Base-by-base conservation (phyloP, 2,113 vertebrate genomes). In the Callipepla squamata region DNA sequence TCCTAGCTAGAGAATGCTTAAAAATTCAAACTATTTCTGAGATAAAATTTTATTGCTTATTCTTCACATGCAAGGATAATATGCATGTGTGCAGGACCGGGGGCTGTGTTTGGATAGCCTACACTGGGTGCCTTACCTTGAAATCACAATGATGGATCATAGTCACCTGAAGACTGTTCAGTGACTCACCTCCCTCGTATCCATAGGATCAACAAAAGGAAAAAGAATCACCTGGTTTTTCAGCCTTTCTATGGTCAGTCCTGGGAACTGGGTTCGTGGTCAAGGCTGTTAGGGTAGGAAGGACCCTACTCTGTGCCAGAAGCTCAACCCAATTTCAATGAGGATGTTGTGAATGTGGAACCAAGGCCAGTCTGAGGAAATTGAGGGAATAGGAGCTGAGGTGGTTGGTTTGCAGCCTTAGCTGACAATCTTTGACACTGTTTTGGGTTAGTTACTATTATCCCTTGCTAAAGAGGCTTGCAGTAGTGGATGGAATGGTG, bases 361-460 rank as follows among this genome's bases (percentile, higher is more conserved):
- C 40, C 40, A 40, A 40, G 40, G 40, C 40, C 40, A 40, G 40
- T 40, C 40, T 40, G 40, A 51, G 53, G 45, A 1, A 40, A 30
- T 40, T 63, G 58, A 38, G 25, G 26, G 28, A 44, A 26, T 68
- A 25, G 34, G 13, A 44, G 45, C 45, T 8, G 23, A 55, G 32
- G 42, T 16, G 55, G 53, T 7, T 4, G 1, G 30, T 0, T 3
- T 77, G 14, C 57, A 80, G 13, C 32, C 30, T 23, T 80, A 30
- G n/a, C 9, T 77, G 23, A 14, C 48, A 26, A 18, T 8, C 25
- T 53, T 36, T 79, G 40, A 8, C 62, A 20, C 63, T 12, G 1
- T 44, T 25, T n/a, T 13, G 59, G 26, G 17, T 11, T 20, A 63
- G 25, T 13, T 45, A 14, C 45, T 21, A 11, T 11, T 61, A 15